Percentiles rank a stretch among this genome's conserved stretches.
Conservation (phyloP, 1,140 invertebrate genomes). For the Brachionus angularis region DNA sequence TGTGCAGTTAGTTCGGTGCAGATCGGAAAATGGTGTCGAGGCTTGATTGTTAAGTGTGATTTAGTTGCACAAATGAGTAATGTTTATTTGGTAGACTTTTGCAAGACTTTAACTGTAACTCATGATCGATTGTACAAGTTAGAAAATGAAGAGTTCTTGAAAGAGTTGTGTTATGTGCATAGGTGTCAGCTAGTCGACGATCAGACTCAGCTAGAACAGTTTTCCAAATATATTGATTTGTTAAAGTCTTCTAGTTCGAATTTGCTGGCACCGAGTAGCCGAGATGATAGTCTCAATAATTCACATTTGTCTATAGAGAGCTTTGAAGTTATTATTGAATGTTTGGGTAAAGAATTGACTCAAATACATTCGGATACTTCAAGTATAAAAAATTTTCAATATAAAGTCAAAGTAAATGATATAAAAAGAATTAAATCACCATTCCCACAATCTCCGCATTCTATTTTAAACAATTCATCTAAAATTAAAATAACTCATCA, state of each 20-base stretch:
- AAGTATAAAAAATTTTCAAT: slow-evolving; percentile 20
- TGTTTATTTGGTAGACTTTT: slow-evolving; percentile 33
- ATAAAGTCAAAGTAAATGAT: slow-evolving; percentile 12
- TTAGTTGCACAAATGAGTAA: slow-evolving; percentile 3
- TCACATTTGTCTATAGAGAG: neutral
- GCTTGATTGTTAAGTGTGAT: slow-evolving; percentile 13
- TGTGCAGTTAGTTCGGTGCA: slow-evolving; percentile 28
- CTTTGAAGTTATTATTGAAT: slow-evolving; percentile 14
- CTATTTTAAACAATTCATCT: slow-evolving; percentile 2
- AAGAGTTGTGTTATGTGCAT: slow-evolving; percentile 2
- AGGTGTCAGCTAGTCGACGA: slow-evolving; percentile 23
- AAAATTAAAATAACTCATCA: neutral
- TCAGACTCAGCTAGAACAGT: neutral
- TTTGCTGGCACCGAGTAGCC: no score
- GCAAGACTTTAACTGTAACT: neutral
- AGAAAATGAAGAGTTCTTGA: neutral
- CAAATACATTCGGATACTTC: neutral
- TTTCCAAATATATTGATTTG: slow-evolving; percentile 33
- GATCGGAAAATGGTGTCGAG: slow-evolving; percentile 37
- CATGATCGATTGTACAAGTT: slow-evolving; percentile 5
- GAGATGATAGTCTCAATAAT: neutral
- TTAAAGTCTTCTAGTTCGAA: no score
- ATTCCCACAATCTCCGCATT: neutral
- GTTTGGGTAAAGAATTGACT: neutral
- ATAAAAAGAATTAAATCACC: slow-evolving; percentile 5